Conservation (phyloP, 2,113 vertebrate genomes). For the Odontesthes bonariensis region DNA sequence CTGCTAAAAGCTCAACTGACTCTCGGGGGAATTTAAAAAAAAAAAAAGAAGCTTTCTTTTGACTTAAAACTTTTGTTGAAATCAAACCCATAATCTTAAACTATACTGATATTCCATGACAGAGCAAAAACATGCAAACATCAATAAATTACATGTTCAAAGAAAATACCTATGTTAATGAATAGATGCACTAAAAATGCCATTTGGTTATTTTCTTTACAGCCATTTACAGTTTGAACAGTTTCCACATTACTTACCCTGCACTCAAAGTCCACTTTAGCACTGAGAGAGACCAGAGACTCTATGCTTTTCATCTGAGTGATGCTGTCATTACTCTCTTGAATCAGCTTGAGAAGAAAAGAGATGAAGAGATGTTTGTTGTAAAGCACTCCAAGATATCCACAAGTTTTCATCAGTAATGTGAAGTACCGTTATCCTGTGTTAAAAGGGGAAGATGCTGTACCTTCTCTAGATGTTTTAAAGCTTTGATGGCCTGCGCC, state of each 20-base stretch:
- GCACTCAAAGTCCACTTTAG: slow-evolving; percentile 96
- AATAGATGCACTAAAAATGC: background rate
- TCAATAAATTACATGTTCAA: background rate
- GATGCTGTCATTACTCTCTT: slow-evolving; percentile 95
- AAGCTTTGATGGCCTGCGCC: slow-evolving; percentile 89
- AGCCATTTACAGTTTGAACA: background rate
- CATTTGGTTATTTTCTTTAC: background rate
- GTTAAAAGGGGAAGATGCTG: background rate
- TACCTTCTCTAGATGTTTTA: slow-evolving; percentile 93
- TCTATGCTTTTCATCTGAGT: slow-evolving; percentile 95
- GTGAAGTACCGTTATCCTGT: background rate
- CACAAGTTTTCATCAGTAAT: background rate
- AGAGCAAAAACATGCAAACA: background rate
- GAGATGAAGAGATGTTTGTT: background rate
- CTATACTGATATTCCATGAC: background rate
- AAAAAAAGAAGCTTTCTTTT: background rate
- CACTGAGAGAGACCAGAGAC: slow-evolving; percentile 92
- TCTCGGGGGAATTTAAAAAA: too few species aligned
- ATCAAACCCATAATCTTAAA: background rate
- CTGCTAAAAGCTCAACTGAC: background rate
- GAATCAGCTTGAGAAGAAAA: slow-evolving; percentile 86
- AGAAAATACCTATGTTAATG: background rate
- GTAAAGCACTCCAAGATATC: background rate
- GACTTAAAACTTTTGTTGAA: background rate
- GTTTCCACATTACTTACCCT: slow-evolving; percentile 81